phyloP scores from a whole-genome alignment of 2,797 vertebrate species.

The Mormyrops boulengeri region DNA sequence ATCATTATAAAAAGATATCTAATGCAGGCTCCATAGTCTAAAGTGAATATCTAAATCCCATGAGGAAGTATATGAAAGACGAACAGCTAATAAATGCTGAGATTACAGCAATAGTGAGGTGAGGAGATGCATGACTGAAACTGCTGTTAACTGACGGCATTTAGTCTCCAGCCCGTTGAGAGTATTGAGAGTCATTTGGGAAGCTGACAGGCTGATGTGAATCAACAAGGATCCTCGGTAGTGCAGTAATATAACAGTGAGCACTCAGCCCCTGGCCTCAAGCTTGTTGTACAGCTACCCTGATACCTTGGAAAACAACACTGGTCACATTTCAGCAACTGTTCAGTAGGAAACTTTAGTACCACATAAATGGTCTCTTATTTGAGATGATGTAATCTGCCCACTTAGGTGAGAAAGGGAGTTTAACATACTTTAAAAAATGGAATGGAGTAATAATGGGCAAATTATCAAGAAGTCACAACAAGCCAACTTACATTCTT shows the following conservation, averaged over 20 bases:
- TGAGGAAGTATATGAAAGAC: neutral
- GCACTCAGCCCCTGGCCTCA: neutral
- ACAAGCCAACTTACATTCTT: neutral
- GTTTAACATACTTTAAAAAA: neutral
- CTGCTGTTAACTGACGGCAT: too few relatives aligned
- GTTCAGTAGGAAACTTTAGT: constrained; percentile 21
- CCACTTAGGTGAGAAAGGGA: neutral
- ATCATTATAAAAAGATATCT: neutral
- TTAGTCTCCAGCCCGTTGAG: neutral
- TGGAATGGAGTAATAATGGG: neutral
- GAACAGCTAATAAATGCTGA: neutral
- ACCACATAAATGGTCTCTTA: neutral
- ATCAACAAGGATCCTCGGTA: neutral
- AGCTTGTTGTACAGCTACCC: neutral
- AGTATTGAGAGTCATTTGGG: neutral
- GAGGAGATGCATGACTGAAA: neutral
- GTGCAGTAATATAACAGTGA: neutral
- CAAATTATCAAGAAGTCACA: neutral
- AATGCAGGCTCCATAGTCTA: neutral
- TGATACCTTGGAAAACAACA: neutral
- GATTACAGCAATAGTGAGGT: neutral
- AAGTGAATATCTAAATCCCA: neutral
- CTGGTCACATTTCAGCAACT: constrained; percentile 1
- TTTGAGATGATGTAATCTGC: neutral
- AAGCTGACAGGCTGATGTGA: neutral